Conservation (phyloP, 2,113 vertebrate genomes). For the Vireo altiloquus region DNA sequence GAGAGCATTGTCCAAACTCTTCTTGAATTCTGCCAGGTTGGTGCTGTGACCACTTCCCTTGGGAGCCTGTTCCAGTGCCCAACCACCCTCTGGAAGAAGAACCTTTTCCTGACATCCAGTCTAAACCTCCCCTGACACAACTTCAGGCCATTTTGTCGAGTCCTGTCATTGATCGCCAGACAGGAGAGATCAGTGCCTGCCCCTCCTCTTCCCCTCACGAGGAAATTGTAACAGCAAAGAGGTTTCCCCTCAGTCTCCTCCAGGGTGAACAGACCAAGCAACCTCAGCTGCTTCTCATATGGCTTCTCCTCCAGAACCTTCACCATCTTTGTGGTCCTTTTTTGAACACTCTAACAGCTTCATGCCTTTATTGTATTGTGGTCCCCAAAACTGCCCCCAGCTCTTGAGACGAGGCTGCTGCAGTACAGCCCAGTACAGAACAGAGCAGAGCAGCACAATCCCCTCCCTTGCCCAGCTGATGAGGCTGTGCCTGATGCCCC, state of each 20-base stretch:
- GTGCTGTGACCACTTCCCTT: neutral
- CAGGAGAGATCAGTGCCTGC: neutral
- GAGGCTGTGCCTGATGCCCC: neutral
- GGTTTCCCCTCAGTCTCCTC: neutral
- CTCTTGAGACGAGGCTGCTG: rapidly evolving
- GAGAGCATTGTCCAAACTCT: neutral
- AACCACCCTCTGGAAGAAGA: neutral
- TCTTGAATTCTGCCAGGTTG: neutral
- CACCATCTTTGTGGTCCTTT: neutral
- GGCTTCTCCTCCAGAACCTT: neutral
- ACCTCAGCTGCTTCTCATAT: neutral
- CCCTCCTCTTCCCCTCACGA: neutral
- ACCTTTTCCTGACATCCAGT: neutral
- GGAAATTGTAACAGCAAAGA: neutral
- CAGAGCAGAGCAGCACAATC: neutral
- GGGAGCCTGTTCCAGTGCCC: neutral
- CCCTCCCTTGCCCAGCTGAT: rapidly evolving
- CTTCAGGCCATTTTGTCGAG: rapidly evolving
- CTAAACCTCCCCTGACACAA: neutral
- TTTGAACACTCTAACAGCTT: neutral
- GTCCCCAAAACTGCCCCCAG: rapidly evolving
- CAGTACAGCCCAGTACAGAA: too few relatives aligned
- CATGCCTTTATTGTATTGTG: neutral
- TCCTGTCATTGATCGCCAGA: neutral
- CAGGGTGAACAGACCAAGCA: neutral